Evolutionary conservation across 2,797 vertebrate species (phyloP).

Genomic region (Notolepis coatsorum): DNA sequence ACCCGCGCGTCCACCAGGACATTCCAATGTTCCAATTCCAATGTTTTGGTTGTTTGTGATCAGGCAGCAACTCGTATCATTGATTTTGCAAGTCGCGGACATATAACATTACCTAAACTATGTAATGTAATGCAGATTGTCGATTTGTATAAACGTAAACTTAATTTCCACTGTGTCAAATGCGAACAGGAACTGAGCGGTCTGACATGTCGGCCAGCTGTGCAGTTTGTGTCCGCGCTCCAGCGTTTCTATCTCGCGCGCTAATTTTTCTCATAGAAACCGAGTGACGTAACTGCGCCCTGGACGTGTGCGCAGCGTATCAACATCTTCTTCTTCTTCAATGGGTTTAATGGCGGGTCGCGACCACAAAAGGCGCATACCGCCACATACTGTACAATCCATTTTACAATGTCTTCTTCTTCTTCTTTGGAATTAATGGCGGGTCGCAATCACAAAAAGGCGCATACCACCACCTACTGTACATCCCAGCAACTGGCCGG

Average conservation of each 20-base stretch:
- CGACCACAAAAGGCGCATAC: no score
- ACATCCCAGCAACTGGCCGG: no score
- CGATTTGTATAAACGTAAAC: background rate
- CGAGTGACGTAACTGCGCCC: slow-evolving; percentile 64
- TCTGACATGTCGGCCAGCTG: slow-evolving; percentile 35
- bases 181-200: background rate
- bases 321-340: no score
- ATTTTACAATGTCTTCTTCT: no score
- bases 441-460: no score
- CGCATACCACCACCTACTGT: no score
- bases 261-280: slow-evolving; percentile 50
- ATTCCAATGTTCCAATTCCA: slow-evolving; percentile 68
- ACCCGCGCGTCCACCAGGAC: slow-evolving; percentile 84
- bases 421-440: no score
- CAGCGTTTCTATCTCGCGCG: slow-evolving; percentile 83
- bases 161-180: background rate
- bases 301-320: slow-evolving; percentile 47
- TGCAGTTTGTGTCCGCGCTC: slow-evolving; percentile 67
- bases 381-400: no score
- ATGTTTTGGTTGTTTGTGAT: slow-evolving; percentile 52
- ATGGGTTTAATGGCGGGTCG: no score
- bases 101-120: background rate
- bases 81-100: slow-evolving; percentile 33
- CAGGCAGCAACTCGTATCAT: background rate
- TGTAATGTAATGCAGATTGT: background rate